phyloP scores from a whole-genome alignment of 2,888 invertebrate species.

The Leistus spinibarbis region DNA sequence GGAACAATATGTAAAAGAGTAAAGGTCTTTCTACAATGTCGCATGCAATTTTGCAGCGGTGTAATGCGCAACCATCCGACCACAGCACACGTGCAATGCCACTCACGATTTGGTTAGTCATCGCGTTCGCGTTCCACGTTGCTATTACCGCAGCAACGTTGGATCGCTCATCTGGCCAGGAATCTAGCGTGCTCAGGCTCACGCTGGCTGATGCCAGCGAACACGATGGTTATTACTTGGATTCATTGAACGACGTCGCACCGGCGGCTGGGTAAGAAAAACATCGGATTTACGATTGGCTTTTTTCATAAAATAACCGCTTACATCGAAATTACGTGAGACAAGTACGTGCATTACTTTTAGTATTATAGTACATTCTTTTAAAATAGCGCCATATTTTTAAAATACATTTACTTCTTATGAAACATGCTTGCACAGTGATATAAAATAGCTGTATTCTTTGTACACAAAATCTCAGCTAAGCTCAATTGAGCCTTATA shows the following conservation, averaged over 20 bases:
- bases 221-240: conserved; percentile 49
- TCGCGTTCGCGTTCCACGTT: background rate
- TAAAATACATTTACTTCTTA: background rate
- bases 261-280: conserved; percentile 45
- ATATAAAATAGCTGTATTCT: no score
- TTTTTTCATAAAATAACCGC: background rate
- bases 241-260: conserved; percentile 47
- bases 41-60: conserved; percentile 5
- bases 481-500: no score
- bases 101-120: conserved; percentile 10
- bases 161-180: background rate
- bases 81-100: conserved; percentile 6
- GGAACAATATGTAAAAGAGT: background rate
- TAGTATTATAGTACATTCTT: background rate
- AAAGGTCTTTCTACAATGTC: background rate
- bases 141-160: background rate
- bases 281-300: background rate
- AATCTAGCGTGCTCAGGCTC: conserved; percentile 1
- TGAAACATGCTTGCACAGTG: no score
- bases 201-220: conserved; percentile 24
- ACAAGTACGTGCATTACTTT: background rate
- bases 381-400: background rate
- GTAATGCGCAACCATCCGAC: conserved; percentile 9
- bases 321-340: background rate
- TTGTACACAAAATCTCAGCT: no score